A percentile compares a stretch with the other conserved stretches of the same genome.
Evolutionary conservation across 2,113 vertebrate genomes (phyloP).

Genomic region (Rana temporaria): DNA sequence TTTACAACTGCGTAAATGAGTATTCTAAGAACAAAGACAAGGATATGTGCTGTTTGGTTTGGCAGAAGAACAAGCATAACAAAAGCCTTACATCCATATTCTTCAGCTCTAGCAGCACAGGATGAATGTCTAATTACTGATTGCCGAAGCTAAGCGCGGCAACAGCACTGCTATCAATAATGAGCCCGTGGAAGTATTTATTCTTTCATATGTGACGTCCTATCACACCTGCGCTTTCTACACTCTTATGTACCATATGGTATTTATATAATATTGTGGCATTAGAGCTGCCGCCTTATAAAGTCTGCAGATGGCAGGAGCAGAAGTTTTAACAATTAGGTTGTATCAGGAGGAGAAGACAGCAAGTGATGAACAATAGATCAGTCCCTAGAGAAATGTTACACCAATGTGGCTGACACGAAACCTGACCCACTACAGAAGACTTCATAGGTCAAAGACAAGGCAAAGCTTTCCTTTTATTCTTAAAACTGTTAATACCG

Average conservation of each 20-base stretch:
- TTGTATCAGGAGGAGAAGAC: conserved; percentile 15
- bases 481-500: not conserved
- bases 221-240: conserved; percentile 1
- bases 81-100: conserved; percentile 35
- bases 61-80: conserved; percentile 36
- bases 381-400: conserved; percentile 35
- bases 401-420: conserved; percentile 22
- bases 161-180: not conserved
- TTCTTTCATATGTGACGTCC: not conserved
- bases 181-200: not conserved
- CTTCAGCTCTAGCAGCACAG: conserved; percentile 7
- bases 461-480: not conserved
- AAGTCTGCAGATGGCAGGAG: conserved; percentile 19
- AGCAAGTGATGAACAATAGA: conserved; percentile 44
- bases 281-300: not conserved
- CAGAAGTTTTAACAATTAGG: conserved; percentile 50
- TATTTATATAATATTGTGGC: conserved; percentile 1
- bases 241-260: conserved; percentile 23
- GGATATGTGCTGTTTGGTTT: conserved; percentile 53
- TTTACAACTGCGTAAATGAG: conserved; percentile 46
- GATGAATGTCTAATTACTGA: conserved; percentile 34
- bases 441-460: conserved; percentile 19
- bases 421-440: conserved; percentile 15
- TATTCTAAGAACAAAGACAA: conserved; percentile 48
- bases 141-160: not conserved